Base-by-base conservation (phyloP, 2,797 vertebrate genomes). In the Urosaurus nigricauda region DNA sequence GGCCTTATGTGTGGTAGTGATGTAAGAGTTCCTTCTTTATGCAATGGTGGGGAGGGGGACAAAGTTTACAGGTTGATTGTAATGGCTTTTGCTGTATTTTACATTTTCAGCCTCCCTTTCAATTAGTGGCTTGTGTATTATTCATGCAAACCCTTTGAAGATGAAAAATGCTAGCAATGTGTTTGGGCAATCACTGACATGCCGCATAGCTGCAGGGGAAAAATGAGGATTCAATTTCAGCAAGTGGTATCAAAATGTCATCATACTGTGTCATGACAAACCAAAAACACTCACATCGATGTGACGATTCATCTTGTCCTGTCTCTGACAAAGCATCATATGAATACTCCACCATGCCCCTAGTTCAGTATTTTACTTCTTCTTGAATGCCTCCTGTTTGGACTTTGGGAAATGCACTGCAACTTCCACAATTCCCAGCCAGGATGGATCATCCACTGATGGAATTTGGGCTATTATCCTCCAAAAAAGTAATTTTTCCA, bases 181-280 rank as follows among this genome's bases (percentile, higher is more conserved):
- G 53, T 79, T 84, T 83, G 37, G 63, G 60, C 8, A 24, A 60
- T 77, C 14, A 19, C 68, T 80, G 86, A 53, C 37, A 74, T 43
- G 32, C 68, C n/a, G 6, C 29, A 35, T 81, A 77, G 43, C 83
- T 47, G 6, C 29, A 70, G 71, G 63, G 40, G 51, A 40, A 82
- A 12, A 60, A 56, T 51, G 43, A 58, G 37, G 51, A 24, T 81
- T 58, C 3, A 51, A 21, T 85, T 78, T 85, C 60, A 78, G 53
- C 19, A n/a, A 11, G 40, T 74, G 37, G 37, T 77, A 81, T 77
- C 83, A 85, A 85, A 90, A 88, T 70, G 82, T 82, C 51, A 77
- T 35, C 32, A 11, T 11, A 7, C 47, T 63, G 32, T 71, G 19
- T 14, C 9, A 47, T 77, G 40, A 56, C 63, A 73, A 56, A 75